These are phyloP conservation scores for Pseudococcus jackbeardsleyi DNA, from an alignment of 2,888 invertebrate genomes.

Conservation along the genomic window DNA sequence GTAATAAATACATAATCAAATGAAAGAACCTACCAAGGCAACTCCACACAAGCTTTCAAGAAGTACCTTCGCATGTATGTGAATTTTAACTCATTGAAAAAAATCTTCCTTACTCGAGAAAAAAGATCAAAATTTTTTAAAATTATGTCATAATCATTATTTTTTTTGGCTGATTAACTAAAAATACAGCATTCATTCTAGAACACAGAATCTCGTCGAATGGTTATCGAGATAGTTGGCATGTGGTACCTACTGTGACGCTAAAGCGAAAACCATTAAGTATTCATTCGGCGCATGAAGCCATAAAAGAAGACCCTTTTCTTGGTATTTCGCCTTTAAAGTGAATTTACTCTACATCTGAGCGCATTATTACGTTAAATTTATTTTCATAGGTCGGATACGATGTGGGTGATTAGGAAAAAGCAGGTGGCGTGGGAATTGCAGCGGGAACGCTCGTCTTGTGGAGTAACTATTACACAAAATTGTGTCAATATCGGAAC, in stretches of 20 bases:
- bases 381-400: constrained; percentile 26
- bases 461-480: background rate
- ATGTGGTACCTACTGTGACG: background rate
- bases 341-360: constrained; percentile 31
- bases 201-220: too few species aligned
- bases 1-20: too few species aligned
- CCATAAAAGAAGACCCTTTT: constrained; percentile 37
- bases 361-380: constrained; percentile 44
- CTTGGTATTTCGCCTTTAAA: constrained; percentile 17
- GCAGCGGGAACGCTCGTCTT: background rate
- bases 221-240: too few species aligned
- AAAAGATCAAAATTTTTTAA: too few species aligned
- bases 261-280: background rate
- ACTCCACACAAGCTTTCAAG: too few species aligned
- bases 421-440: constrained; percentile 47
- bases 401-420: constrained; percentile 31
- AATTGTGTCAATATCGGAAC: constrained; percentile 22
- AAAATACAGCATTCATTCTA: too few species aligned
- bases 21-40: too few species aligned
- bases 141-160: too few species aligned
- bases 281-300: constrained; percentile 44
- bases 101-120: too few species aligned
- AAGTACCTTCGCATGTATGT: too few species aligned
- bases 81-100: too few species aligned
- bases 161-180: too few species aligned